phyloP scores from a whole-genome alignment of 1,140 invertebrate species.

The Gryllus bimaculatus region DNA sequence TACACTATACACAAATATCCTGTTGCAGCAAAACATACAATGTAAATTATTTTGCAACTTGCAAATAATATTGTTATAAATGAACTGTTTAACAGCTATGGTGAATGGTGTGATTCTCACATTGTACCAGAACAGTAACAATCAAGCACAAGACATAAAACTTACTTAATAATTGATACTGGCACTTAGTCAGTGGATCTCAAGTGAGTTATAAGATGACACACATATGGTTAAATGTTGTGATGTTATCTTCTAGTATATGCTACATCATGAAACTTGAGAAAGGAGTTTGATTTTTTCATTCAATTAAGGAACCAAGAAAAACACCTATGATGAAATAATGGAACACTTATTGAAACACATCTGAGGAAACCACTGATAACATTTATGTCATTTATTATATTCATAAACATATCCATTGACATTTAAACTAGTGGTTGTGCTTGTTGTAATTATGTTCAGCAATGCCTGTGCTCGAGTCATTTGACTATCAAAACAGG shows the following conservation, averaged over 20 bases:
- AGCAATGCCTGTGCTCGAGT: background rate
- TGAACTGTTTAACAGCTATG: background rate
- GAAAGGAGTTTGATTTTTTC: background rate
- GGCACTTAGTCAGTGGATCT: background rate
- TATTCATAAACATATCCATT: background rate
- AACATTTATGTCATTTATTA: background rate
- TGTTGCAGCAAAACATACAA: background rate
- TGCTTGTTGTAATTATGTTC: background rate
- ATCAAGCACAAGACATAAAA: background rate
- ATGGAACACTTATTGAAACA: background rate
- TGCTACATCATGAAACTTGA: background rate
- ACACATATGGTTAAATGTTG: background rate
- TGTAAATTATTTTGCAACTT: background rate
- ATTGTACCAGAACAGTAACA: background rate
- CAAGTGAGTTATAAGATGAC: background rate
- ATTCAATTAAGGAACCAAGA: background rate
- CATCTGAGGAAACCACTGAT: background rate
- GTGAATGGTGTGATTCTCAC: background rate
- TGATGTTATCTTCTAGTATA: background rate
- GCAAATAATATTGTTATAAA: background rate
- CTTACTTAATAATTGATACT: background rate
- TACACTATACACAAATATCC: background rate
- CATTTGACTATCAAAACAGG: background rate
- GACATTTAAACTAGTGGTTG: background rate
- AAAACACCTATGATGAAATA: conserved; percentile 5